Base-by-base conservation (phyloP, 2,113 vertebrate genomes). In the Eidolon helvum region DNA sequence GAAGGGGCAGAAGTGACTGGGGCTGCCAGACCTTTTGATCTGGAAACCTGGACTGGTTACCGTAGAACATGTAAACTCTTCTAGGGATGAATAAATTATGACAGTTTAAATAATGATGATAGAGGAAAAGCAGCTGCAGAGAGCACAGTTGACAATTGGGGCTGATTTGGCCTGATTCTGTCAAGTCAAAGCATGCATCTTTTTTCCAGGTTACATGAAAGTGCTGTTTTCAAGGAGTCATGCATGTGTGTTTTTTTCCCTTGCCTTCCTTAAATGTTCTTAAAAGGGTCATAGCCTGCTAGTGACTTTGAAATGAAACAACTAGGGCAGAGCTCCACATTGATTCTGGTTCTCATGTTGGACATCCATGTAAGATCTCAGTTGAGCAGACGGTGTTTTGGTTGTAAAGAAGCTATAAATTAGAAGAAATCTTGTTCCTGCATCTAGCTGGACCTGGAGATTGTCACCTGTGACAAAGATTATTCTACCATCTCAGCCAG, bases 31-130 rank as follows among this genome's bases (percentile, higher is more conserved):
- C 94, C 90, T 87, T 69, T 68, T 94, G 91, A 79, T 80, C 59
- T 61, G 18, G 50, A 90, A 66, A 45, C 68, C 74, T 65, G 50
- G 63, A 57, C 63, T 53, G 26, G 78, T 66, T 93, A 84, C 75
- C 72, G 72, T 61, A 78, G 91, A 69, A 61, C n/a, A 66, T 92
- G 72, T 48, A 59, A 57, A 48, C 61, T 22, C 85, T 83, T 92
- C 86, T 61, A 43, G n/a, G 65, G 82, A 96, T 98, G 95, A 97
- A 97, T 97, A 96, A 96, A 96, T 97, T 89, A 98, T 98, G 88
- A 95, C 86, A 75, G 95, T 59, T 96, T 33, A 96, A 97, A 95
- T 97, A 97, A 97, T 94, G 74, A 95, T 89, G 94, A 95, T 22
- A 30, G 63, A 89, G 40, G 12, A 66, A 69, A 88, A 94, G 85